A percentile compares a stretch with the other conserved stretches of the same genome.
phyloP scores from a whole-genome alignment of 2,797 vertebrate genomes.

The Emydoidea blandingii region DNA sequence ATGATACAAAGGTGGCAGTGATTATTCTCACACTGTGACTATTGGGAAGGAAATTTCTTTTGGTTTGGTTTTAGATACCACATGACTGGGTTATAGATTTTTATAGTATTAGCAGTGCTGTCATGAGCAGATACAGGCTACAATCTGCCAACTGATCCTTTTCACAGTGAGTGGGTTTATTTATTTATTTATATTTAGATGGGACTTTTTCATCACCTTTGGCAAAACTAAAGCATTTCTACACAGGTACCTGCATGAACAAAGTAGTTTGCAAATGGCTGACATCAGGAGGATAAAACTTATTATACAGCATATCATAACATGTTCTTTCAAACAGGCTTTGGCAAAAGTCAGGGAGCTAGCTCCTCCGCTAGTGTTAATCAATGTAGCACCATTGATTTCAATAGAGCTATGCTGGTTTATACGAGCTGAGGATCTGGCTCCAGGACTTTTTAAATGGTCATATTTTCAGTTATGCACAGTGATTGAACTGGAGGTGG shows the following conservation, averaged over 20 bases:
- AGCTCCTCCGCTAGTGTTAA: background rate
- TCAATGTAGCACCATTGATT: background rate
- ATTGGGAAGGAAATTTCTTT: constrained; percentile 36
- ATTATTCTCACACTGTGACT: constrained; percentile 39
- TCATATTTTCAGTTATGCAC: background rate
- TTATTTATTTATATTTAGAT: background rate
- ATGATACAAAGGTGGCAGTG: constrained; percentile 22
- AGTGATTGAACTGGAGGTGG: background rate
- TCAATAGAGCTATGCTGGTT: background rate
- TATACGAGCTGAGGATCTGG: background rate
- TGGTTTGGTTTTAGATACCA: constrained; percentile 1
- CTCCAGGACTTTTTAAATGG: background rate
- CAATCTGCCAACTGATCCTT: background rate
- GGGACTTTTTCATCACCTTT: background rate
- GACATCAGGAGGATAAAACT: background rate
- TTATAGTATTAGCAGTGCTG: background rate
- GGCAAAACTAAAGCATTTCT: background rate
- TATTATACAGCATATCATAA: background rate
- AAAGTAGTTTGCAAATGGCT: background rate
- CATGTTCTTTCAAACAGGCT: background rate
- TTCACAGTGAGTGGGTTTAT: background rate
- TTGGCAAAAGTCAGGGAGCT: background rate
- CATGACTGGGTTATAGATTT: background rate
- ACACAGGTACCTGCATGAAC: background rate
- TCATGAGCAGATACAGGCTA: background rate